A percentile compares a stretch with the other conserved stretches of the same genome.
These are phyloP conservation scores for Bubo scandiacus DNA, from an alignment of 2,113 vertebrate species.

Conservation along the genomic window DNA sequence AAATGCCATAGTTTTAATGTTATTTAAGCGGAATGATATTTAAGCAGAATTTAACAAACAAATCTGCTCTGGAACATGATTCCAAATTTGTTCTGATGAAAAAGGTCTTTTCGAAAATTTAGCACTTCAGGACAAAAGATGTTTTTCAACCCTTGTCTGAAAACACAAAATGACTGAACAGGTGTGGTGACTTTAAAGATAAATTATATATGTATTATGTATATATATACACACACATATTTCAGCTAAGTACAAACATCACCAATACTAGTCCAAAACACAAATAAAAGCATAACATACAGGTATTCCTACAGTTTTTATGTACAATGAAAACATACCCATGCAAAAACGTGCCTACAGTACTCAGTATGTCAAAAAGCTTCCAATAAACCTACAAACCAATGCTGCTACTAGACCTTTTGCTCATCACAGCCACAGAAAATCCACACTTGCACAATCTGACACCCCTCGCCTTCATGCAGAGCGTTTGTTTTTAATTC, in stretches of 20 bases:
- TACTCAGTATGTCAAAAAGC: not conserved
- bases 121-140: not conserved
- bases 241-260: not conserved
- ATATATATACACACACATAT: accelerated
- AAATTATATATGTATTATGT: not conserved
- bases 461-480: not conserved
- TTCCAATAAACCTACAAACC: not conserved
- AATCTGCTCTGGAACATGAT: not conserved
- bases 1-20: not conserved
- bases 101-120: not conserved
- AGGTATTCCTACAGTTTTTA: not conserved
- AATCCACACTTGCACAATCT: not conserved
- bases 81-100: not conserved
- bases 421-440: not conserved
- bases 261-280: not conserved
- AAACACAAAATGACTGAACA: not conserved
- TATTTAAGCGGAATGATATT: not conserved
- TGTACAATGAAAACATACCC: not conserved
- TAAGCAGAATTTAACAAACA: not conserved
- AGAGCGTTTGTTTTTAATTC: not conserved
- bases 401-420: not conserved
- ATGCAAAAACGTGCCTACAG: not conserved
- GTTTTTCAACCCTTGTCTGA: not conserved
- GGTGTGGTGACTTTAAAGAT: not conserved
- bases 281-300: not conserved